A percentile compares a stretch with the other conserved stretches of the same genome.
Conservation (phyloP, 1,140 invertebrate genomes). For the Diplogasteroides magnus region DNA sequence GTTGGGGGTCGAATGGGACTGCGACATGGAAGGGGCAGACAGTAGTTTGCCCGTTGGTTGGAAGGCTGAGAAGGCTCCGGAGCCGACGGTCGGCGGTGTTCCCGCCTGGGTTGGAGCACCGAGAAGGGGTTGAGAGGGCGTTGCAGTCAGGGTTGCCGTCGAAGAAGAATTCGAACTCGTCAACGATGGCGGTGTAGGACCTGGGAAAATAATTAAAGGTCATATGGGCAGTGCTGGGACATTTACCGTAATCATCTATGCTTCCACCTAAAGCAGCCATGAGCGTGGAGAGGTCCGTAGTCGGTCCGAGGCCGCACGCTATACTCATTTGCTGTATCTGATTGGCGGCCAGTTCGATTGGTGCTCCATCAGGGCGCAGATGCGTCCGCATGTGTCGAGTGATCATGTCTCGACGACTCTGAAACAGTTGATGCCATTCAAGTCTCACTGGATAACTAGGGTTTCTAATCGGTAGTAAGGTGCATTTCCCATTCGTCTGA, state of each 20-base stretch:
- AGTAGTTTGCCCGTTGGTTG: neutral
- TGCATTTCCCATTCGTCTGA: too few species aligned
- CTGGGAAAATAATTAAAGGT: neutral
- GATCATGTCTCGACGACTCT: slow-evolving; percentile 49
- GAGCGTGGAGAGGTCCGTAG: neutral
- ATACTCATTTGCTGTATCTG: neutral
- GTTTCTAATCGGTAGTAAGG: too few species aligned
- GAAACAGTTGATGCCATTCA: slow-evolving; percentile 13
- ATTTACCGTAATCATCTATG: neutral
- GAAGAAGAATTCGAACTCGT: neutral
- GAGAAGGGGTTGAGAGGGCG: neutral
- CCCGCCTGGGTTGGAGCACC: too few species aligned
- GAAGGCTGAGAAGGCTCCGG: neutral
- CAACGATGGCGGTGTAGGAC: neutral
- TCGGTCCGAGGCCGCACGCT: neutral
- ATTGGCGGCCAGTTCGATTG: neutral
- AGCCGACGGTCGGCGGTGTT: neutral
- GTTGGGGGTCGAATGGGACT: neutral
- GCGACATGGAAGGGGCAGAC: neutral
- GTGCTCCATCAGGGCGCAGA: slow-evolving; percentile 39
- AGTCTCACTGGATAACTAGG: slow-evolving; percentile 7
- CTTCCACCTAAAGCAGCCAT: neutral
- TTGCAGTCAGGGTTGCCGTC: too few species aligned
- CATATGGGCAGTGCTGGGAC: neutral
- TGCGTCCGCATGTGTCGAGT: slow-evolving; percentile 55